Base-by-base conservation (phyloP, 1,140 invertebrate species). In the Zophobas morio region DNA sequence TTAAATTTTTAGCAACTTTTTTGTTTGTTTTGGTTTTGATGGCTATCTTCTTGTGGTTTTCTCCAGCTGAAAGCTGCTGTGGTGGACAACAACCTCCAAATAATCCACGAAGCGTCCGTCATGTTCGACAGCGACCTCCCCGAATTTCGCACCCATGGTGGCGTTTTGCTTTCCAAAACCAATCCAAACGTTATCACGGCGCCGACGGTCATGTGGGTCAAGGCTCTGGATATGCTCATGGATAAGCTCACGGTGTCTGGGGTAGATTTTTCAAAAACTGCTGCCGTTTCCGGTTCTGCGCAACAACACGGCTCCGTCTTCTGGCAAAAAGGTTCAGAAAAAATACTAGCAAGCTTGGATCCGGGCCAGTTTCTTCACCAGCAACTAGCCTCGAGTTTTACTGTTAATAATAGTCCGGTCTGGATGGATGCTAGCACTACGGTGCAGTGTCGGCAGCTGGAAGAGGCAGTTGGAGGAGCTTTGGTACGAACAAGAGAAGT, bases 251-350 rank as follows among this genome's bases (percentile, higher is more conserved):
- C 94, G 54, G 90, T 95, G 4, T 91, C 91, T 70, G 95, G 94
- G 32, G 92, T 95, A 6, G 94, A 97, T 86, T 96, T 98, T 82
- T 91, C 90, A 36, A 92, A 91, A 80, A 92, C 99, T 32, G 89
- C 88, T 1, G 94, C 94, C n/a, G 86, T 99, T 75, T 96, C 95
- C 35, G 97, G 97, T 2, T 92, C 94, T 74, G 97, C 93, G 0
- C 97, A 98, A 94, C 98, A 99, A 95, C 97, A 99, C 87, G 97
- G 97, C 0, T 97, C 96, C 72, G 93, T 99, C 2, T 99, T 96
- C 87, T 99, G 98, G 97, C 90, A 92, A 57, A 92, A 90, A 80
- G 94, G 94, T 37, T 92, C 94, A 8, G 88, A 90, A 72, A 81
- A 89, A 20, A 88, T 89, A 0, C 87, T 99, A 0, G 83, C 86